Evolutionary conservation across 1,140 invertebrate species (phyloP), one percentile per base, ranked within the genome.

Genomic region (Battus philenor): DNA sequence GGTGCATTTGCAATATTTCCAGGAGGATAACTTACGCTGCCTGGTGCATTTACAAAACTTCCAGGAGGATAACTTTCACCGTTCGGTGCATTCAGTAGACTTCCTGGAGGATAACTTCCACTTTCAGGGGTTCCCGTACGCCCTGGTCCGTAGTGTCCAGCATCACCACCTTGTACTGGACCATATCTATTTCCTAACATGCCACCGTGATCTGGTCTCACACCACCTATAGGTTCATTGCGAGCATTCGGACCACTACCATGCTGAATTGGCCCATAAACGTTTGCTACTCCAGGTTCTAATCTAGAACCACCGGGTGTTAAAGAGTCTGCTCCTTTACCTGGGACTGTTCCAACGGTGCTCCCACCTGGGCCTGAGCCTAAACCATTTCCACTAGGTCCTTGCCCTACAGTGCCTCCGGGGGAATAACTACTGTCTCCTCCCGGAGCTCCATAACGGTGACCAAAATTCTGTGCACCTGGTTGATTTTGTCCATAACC

Each of bases 221-320:
- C 26, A 43, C 17, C 8, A 13, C 8, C 20, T 9, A 2, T n/a
- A 16, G 13, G 11, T 27, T 8, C 29, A 27, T 1, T 32, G 9
- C 30, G 16, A 7, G 34, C 13, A 16, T 43, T 45, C 20, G 20
- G 16, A 22, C 34, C 13, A 44, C 15, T 32, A 32, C 10, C 17
- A 10, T 13, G 20, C 9, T 33, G 31, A 30, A 46, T 47, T 5
- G 58, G 50, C 17, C 44, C 48, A 36, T 49, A 38, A n/a, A n/a
- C n/a, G 11, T 9, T 6, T 24, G 34, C 10, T 7, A 10, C 18
- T n/a, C 20, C 20, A 24, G 13, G 15, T 13, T 20, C 34, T 15
- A 20, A 20, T 1, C 6, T 9, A 2, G n/a, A 27, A 27, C 24
- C n/a, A n/a, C 24, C 8, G 2, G 24, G 2, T 4, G 20, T 22